Evolutionary conservation across 2,113 vertebrate species (phyloP).

Genomic region (Pardalotus punctatus): DNA sequence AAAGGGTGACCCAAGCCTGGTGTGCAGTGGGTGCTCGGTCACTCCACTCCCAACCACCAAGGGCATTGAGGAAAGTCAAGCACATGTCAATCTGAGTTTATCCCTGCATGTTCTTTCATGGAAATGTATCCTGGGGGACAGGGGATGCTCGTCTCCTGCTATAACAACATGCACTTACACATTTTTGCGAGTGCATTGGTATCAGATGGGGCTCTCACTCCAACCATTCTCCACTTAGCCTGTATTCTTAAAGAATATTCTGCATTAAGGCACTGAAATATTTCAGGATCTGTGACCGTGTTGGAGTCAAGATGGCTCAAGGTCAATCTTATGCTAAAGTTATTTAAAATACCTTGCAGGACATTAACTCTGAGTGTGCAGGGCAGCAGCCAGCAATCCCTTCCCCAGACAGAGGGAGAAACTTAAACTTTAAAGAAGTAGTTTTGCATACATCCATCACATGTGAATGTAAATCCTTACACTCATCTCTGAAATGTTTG

Average conservation of each 20-base stretch:
- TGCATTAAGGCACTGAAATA: not conserved
- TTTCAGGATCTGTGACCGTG: not conserved
- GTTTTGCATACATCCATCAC: not conserved
- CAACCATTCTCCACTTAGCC: not conserved
- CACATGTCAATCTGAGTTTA: not conserved
- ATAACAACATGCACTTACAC: not conserved
- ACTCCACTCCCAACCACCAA: not conserved
- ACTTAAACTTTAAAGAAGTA: not conserved
- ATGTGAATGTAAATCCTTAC: not conserved
- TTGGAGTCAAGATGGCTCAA: not conserved
- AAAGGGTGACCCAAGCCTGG: not conserved
- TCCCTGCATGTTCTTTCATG: not conserved
- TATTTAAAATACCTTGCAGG: not conserved
- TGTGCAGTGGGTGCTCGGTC: rapidly evolving
- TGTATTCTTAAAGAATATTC: not conserved
- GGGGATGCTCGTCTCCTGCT: not conserved
- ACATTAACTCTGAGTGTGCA: not conserved
- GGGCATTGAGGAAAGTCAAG: not conserved
- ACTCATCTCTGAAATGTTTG: not conserved
- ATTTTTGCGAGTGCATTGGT: not conserved
- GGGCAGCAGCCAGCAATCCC: not conserved
- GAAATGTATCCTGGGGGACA: not conserved
- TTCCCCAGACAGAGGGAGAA: not conserved
- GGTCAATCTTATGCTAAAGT: not conserved
- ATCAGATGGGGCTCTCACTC: not conserved